Percentiles rank a stretch among this genome's conserved stretches.
Conservation (phyloP, 2,888 invertebrate genomes). For the Drosophila paucipuncta region DNA sequence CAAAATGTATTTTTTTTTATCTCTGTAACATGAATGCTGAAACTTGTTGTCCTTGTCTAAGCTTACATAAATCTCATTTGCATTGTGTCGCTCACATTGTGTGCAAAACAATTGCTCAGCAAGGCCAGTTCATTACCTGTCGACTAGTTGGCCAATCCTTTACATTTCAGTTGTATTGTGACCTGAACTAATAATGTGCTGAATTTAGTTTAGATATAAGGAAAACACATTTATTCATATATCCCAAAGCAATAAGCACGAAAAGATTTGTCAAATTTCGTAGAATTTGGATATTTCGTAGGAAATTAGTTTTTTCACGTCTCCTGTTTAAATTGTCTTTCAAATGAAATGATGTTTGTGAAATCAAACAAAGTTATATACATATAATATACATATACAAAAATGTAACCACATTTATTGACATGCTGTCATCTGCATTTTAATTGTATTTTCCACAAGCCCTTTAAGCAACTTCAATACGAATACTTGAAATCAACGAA, state of each 20-base stretch:
- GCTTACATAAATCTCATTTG: background rate
- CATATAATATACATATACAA: too few relatives aligned
- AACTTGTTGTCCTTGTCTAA: background rate
- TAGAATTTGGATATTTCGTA: too few relatives aligned
- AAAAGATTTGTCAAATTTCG: background rate
- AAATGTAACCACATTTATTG: background rate
- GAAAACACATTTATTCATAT: background rate
- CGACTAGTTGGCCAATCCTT: background rate
- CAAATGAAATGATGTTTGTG: background rate
- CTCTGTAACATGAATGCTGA: background rate
- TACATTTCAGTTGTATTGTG: background rate
- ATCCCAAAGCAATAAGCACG: too few relatives aligned
- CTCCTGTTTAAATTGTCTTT: background rate
- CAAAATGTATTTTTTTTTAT: background rate
- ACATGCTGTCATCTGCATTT: constrained; percentile 21
- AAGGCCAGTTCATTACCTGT: constrained; percentile 15
- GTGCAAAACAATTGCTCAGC: background rate
- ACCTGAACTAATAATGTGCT: background rate
- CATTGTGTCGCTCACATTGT: background rate
- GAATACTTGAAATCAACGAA: background rate
- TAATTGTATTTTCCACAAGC: background rate
- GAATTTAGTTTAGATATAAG: background rate
- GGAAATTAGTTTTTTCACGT: background rate
- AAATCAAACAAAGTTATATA: background rate
- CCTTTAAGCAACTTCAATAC: background rate